phyloP scores from a whole-genome alignment of 2,113 vertebrate genomes.

The Gnathonemus longibarbis region DNA sequence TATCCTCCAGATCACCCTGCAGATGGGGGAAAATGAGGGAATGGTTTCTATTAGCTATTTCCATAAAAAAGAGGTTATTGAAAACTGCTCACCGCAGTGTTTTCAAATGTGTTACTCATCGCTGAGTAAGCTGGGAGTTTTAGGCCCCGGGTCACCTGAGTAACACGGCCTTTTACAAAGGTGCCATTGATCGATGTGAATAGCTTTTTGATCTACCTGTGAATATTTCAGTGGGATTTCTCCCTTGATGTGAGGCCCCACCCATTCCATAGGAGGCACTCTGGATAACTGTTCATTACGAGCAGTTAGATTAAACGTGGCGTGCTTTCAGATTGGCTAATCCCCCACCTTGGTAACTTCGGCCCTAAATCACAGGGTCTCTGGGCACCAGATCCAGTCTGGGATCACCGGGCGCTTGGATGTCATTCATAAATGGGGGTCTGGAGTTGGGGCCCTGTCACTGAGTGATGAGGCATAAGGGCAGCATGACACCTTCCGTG shows the following conservation, averaged over 20 bases:
- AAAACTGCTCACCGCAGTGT: not conserved
- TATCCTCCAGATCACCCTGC: not conserved
- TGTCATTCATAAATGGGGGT: not conserved
- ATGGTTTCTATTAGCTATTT: constrained; percentile 34
- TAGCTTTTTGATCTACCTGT: constrained; percentile 18
- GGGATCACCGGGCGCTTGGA: not conserved
- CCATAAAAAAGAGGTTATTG: constrained; percentile 25
- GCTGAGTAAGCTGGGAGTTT: constrained; percentile 17
- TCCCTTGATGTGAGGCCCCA: not conserved
- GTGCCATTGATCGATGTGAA: constrained; percentile 38
- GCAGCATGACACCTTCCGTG: not conserved
- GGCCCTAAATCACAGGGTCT: not conserved
- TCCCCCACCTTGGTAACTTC: not conserved
- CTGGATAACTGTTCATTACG: not conserved
- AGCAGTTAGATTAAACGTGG: not conserved
- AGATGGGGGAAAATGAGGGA: constrained; percentile 29
- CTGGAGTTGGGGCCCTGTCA: constrained; percentile 17
- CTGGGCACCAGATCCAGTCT: not conserved
- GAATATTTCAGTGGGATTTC: not conserved
- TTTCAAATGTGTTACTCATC: constrained; percentile 38
- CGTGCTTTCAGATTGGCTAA: not conserved
- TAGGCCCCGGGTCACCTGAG: constrained; percentile 45
- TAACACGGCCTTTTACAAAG: constrained; percentile 42
- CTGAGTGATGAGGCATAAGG: not conserved
- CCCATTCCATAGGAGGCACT: not conserved